Percentiles rank a stretch among this genome's conserved stretches.
phyloP scores from a whole-genome alignment of 2,888 invertebrate species.

The Cheilosia pagana region DNA sequence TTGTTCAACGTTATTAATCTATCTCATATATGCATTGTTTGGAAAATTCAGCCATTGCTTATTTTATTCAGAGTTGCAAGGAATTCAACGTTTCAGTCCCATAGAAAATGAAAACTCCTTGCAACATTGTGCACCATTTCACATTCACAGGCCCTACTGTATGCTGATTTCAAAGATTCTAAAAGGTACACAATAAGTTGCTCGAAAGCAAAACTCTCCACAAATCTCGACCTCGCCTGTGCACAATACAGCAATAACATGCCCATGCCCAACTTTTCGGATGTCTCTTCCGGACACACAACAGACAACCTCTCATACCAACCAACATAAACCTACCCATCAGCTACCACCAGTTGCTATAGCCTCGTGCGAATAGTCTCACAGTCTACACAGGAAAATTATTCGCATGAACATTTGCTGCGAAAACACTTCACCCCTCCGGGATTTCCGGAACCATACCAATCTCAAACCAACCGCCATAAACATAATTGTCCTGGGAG shows the following conservation, averaged over 20 bases:
- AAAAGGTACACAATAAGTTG: neutral
- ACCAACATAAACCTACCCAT: conserved; percentile 43
- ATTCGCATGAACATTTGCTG: neutral
- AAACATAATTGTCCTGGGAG: conserved; percentile 18
- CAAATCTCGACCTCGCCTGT: conserved; percentile 7
- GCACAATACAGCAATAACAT: neutral
- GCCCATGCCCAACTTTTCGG: conserved; percentile 11
- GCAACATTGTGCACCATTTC: too few relatives aligned
- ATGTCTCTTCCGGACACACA: conserved; percentile 1
- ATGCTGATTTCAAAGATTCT: neutral
- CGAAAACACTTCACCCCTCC: neutral
- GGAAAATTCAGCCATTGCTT: too few relatives aligned
- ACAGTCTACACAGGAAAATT: conserved; percentile 12
- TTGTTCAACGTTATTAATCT: too few relatives aligned
- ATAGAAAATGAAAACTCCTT: too few relatives aligned
- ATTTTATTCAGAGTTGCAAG: too few relatives aligned
- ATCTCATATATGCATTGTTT: too few relatives aligned
- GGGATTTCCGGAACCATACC: neutral
- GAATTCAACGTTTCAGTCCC: too few relatives aligned
- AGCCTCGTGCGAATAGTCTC: conserved; percentile 49
- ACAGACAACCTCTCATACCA: conserved; percentile 47
- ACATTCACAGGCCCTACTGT: neutral
- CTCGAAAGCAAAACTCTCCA: conserved; percentile 37
- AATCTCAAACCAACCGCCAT: conserved; percentile 1
- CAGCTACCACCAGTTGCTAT: conserved; percentile 69